These are phyloP conservation scores for Ceratoteleas bidentatus DNA, from an alignment of 1,140 invertebrate genomes.

Conservation along the genomic window DNA sequence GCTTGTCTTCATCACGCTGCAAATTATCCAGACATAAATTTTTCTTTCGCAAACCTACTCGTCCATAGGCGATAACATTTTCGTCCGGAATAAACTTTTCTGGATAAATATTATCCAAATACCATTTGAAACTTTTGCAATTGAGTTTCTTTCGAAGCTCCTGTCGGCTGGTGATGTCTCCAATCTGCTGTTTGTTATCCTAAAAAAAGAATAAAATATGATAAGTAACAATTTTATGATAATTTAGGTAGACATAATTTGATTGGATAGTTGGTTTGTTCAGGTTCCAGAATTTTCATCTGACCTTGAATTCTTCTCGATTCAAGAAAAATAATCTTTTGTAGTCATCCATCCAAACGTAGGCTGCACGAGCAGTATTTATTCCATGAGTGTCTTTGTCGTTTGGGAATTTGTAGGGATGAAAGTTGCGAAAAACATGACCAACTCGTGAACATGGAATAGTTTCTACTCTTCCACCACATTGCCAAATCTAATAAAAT, in stretches of 20 bases:
- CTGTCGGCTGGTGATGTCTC: slow-evolving; percentile 87
- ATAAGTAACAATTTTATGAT: too few species aligned
- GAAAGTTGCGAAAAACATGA: slow-evolving; percentile 95
- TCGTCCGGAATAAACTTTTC: slow-evolving; percentile 94
- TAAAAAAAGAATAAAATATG: too few species aligned
- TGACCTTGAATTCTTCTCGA: slow-evolving; percentile 89
- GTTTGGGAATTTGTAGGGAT: slow-evolving; percentile 96
- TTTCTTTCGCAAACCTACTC: slow-evolving; percentile 74
- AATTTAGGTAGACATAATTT: too few species aligned
- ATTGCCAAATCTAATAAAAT: slow-evolving; percentile 88
- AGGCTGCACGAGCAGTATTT: slow-evolving; percentile 94
- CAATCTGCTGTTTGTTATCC: slow-evolving; percentile 83
- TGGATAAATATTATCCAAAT: slow-evolving; percentile 89
- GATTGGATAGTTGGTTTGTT: too few species aligned
- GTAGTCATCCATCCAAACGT: slow-evolving; percentile 99
- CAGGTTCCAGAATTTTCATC: too few species aligned
- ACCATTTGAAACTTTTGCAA: slow-evolving; percentile 92
- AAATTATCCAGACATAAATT: slow-evolving; percentile 91
- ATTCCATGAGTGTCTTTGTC: slow-evolving; percentile 95
- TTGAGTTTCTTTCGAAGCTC: slow-evolving; percentile 87
- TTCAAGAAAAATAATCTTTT: slow-evolving; percentile 92
- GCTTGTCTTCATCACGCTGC: slow-evolving; percentile 85
- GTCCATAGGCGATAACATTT: slow-evolving; percentile 89
- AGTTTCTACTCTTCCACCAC: slow-evolving; percentile 90
- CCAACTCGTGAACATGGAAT: slow-evolving; percentile 97